Evolutionary conservation across 2,888 invertebrate genomes (phyloP).

Genomic region (Drosophila pegasa): DNA sequence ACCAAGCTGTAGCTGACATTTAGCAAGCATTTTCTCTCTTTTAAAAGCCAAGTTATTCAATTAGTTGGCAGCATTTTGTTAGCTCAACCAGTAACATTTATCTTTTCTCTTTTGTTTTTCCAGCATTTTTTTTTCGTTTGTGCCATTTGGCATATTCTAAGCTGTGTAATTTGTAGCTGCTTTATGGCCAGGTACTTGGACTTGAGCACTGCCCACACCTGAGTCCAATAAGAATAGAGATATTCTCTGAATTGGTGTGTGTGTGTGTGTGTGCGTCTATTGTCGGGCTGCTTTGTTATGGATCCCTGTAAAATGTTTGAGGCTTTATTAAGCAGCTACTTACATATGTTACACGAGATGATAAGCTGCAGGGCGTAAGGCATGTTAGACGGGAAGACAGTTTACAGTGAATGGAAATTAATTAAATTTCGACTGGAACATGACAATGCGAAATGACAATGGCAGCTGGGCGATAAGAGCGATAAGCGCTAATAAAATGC

Average conservation of each 20-base stretch:
- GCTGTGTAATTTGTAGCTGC: constrained; percentile 34
- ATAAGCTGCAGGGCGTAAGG: neutral
- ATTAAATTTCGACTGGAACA: constrained; percentile 43
- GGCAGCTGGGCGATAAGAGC: constrained; percentile 24
- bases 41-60: constrained; percentile 23
- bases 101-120: constrained; percentile 38
- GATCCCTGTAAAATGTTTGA: constrained; percentile 27
- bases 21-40: neutral
- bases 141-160: constrained; percentile 13
- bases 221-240: constrained; percentile 33
- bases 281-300: constrained; percentile 23
- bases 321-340: constrained; percentile 36
- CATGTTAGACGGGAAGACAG: neutral
- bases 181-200: constrained; percentile 32
- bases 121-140: neutral
- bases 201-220: constrained; percentile 57
- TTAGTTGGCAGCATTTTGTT: constrained; percentile 37
- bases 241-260: neutral
- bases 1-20: neutral
- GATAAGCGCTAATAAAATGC: constrained; percentile 74
- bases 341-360: constrained; percentile 29
- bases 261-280: constrained; percentile 23
- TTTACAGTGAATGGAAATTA: constrained; percentile 35
- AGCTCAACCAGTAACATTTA: constrained; percentile 59
- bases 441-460: constrained; percentile 46